These are phyloP conservation scores for Neuroscelio doddi DNA, from an alignment of 2,888 invertebrate genomes.

Conservation along the genomic window DNA sequence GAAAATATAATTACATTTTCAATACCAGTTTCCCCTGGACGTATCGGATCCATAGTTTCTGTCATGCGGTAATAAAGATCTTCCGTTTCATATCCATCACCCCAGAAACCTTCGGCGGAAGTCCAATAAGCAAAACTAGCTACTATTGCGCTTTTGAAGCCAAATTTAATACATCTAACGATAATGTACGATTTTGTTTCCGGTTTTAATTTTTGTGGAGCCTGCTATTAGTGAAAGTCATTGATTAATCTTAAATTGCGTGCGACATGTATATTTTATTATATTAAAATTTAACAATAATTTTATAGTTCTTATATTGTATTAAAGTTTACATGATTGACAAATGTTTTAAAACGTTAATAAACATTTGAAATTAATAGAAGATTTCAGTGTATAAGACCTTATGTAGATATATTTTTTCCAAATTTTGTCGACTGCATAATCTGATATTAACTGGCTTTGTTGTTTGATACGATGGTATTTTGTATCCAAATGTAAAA, in stretches of 20 bases:
- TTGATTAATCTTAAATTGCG: slow-evolving; percentile 6
- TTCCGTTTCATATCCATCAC: slow-evolving; percentile 67
- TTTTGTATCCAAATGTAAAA: slow-evolving; percentile 14
- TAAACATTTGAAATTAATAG: slow-evolving; percentile 30
- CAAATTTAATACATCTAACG: slow-evolving; percentile 51
- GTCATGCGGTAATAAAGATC: slow-evolving; percentile 63
- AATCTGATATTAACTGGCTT: slow-evolving; percentile 65
- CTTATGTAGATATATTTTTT: slow-evolving; percentile 53
- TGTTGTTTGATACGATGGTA: slow-evolving; percentile 32
- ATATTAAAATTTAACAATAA: no score
- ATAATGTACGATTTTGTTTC: slow-evolving; percentile 26
- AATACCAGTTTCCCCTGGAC: slow-evolving; percentile 24
- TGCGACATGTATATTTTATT: no score
- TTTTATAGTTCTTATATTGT: no score
- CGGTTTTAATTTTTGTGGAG: slow-evolving; percentile 52
- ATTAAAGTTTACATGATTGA: no score
- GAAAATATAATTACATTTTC: slow-evolving; percentile 39
- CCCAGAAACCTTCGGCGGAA: slow-evolving; percentile 72
- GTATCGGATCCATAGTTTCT: slow-evolving; percentile 40
- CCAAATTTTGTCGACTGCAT: slow-evolving; percentile 68
- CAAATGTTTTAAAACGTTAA: no score
- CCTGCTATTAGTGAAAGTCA: slow-evolving; percentile 49
- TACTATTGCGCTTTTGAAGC: slow-evolving; percentile 66
- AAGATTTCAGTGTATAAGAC: slow-evolving; percentile 46
- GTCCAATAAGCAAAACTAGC: slow-evolving; percentile 70